A percentile compares a stretch with the other conserved stretches of the same genome.
Evolutionary conservation across 2,888 invertebrate species (phyloP).

Genomic region (Allacma fusca): DNA sequence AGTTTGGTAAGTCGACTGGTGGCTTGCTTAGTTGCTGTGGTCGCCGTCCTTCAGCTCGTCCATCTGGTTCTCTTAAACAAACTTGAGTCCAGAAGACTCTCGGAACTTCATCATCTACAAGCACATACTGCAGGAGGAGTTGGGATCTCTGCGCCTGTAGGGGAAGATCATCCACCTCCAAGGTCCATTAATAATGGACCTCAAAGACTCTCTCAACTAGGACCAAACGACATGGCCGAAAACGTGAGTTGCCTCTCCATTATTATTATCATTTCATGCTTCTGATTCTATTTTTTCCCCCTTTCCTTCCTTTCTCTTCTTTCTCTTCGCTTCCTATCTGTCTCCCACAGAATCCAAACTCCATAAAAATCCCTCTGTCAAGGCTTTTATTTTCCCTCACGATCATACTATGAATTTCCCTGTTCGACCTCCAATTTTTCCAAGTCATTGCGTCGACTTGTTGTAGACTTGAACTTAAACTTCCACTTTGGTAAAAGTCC

Average conservation of each 20-base stretch:
- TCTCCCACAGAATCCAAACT: too few relatives aligned
- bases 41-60: conserved; percentile 59
- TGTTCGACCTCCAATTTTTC: too few relatives aligned
- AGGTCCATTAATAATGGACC: conserved; percentile 48
- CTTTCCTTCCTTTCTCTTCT: too few relatives aligned
- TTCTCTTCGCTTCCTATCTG: conserved; percentile 5
- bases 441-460: too few relatives aligned
- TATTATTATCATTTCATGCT: conserved; percentile 35
- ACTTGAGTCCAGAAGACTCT: conserved; percentile 56
- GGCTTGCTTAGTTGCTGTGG: conserved; percentile 60
- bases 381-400: too few relatives aligned
- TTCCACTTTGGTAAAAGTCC: too few relatives aligned
- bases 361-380: too few relatives aligned
- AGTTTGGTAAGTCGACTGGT: conserved; percentile 59
- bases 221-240: conserved; percentile 32
- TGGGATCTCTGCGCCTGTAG: conserved; percentile 33
- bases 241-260: conserved; percentile 46
- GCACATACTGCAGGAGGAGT: background rate
- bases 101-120: conserved; percentile 51
- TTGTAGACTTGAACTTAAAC: too few relatives aligned
- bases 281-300: background rate
- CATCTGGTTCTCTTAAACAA: conserved; percentile 60
- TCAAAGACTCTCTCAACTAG: conserved; percentile 20
- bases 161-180: conserved; percentile 42
- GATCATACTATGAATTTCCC: too few relatives aligned